Base-by-base conservation (phyloP, 2,113 vertebrate genomes). In the mouse (Mus musculus) region DNA sequence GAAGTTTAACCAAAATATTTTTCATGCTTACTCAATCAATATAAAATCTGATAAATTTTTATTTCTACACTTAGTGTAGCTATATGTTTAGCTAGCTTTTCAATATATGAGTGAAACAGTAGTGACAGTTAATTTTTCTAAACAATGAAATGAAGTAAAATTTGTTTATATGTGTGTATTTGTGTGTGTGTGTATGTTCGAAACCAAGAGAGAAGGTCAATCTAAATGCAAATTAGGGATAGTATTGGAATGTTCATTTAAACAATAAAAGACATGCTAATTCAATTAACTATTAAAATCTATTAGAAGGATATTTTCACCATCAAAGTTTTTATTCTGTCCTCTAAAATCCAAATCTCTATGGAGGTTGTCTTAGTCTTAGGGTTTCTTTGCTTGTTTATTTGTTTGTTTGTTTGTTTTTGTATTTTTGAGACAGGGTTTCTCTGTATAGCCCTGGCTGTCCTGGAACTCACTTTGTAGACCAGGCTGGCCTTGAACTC, bases 61-160 rank as follows among this genome's bases (percentile, higher is more conserved):
- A 61, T 91, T 88, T 90, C 54, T 91, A 73, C 8, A 36, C 9
- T 78, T 52, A 80, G 20, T 17, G 19, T 8, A 92, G 28, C 67
- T 85, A 80, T 0, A 10, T 71, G 36, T 42, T 81, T n/a, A 81
- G 71, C 12, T 87, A 22, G 19, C 30, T 63, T 1, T 88, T 84
- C 12, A 87, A 16, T 12, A 19, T 59, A 49, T 76, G 30, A 71
- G 4, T 63, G 36, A 39, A 56, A 1, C 2, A 69, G 42, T 61
- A n/a, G 2, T 16, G 69, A 65, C 11, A 36, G 3, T 39, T 89
- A 82, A 61, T 96, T 91, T 96, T 63, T 91, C 59, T 88, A 84
- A 82, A 54, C 20, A 89, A 78, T 80, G 30, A 30, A 7, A 5
- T 69, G 16, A 69, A 80, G 26, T 78, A 26, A 61, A 12, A 39